phyloP scores from a whole-genome alignment of 2,888 invertebrate species.

The Cheilosia variabilis region DNA sequence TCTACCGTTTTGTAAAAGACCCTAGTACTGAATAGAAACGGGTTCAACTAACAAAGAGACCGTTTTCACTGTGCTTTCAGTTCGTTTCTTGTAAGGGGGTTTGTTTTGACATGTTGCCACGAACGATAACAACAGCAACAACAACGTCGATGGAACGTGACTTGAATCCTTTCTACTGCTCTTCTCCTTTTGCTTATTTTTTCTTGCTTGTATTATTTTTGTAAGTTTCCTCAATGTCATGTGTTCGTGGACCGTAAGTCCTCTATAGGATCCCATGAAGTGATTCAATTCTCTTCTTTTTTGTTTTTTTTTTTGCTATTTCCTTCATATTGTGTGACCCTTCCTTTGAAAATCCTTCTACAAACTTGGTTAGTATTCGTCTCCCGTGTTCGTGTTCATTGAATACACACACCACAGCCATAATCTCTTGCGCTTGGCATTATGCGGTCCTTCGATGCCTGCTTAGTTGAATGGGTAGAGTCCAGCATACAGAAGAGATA shows the following conservation, averaged over 20 bases:
- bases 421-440: constrained; percentile 68
- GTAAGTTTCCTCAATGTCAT: constrained; percentile 44
- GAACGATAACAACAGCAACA: constrained; percentile 40
- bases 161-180: constrained; percentile 47
- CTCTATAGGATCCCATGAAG: constrained; percentile 8
- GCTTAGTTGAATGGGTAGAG: constrained; percentile 25
- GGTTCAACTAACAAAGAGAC: constrained; percentile 14
- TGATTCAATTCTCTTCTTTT: background rate
- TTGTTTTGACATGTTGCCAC: constrained; percentile 43
- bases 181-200: constrained; percentile 2
- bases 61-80: constrained; percentile 19
- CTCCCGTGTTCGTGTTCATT: constrained; percentile 60
- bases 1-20: constrained; percentile 38
- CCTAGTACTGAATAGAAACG: constrained; percentile 18
- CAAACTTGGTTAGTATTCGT: constrained; percentile 66
- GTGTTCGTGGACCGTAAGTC: constrained; percentile 30
- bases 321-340: constrained; percentile 2
- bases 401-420: constrained; percentile 38
- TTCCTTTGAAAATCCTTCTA: constrained; percentile 47
- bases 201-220: constrained; percentile 9
- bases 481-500: background rate
- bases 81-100: constrained; percentile 28
- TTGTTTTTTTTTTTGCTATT: constrained; percentile 10
- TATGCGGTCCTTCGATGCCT: constrained; percentile 20
- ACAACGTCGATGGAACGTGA: constrained; percentile 55